Evolutionary conservation across 35 echinoderm and acorn worm species (phyloP), one percentile per base, ranked within the genome.

Genomic region (Lytechinus pictus): DNA sequence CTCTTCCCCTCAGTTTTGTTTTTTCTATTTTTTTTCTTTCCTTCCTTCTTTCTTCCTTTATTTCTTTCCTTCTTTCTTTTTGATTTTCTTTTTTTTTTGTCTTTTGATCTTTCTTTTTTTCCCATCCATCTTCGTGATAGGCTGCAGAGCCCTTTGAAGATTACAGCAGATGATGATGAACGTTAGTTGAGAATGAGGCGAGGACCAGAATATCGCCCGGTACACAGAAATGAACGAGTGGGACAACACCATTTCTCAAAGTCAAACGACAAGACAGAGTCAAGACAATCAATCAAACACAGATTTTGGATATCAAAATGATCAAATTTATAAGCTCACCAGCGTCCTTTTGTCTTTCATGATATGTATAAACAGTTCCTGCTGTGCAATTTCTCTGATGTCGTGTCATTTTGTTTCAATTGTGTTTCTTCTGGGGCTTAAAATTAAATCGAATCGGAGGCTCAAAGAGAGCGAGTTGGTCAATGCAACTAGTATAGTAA

Each of bases 351-450:
- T 99, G 92, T 60, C 98, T 94, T 54, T 99, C 98, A 94, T 99
- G 98, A 87, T 99, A 99, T 3, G 97, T 99, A 60, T 99, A 99
- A 27, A 99, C 98, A 54, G 95, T 96, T 87, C 98, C 98, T 55
- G 98, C 98, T 9, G 98, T 99, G 54, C 95, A 96, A 95, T 99
- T 99, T 92, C 98, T 95, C 89, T 99, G 98, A 97, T 99, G 98
- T 24, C 98, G 93, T 28, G 98, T 99, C 98, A 99, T 99, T 93
- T 98, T 6, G 12, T 90, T 24, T 4, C n/a, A 79, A 79, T 24
- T 44, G 33, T 44, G 33, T 44, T 44, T 2, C 33, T 44, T 44
- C 33, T 44, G 33, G 33, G 33, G 33, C 33, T 44, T 44, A 44
- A 44, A n/a, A n/a, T n/a, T n/a, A n/a, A n/a, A n/a, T n/a, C n/a